These are phyloP conservation scores for Drosophila arizonae DNA, from an alignment of 1,140 invertebrate genomes.

Conservation along the genomic window DNA sequence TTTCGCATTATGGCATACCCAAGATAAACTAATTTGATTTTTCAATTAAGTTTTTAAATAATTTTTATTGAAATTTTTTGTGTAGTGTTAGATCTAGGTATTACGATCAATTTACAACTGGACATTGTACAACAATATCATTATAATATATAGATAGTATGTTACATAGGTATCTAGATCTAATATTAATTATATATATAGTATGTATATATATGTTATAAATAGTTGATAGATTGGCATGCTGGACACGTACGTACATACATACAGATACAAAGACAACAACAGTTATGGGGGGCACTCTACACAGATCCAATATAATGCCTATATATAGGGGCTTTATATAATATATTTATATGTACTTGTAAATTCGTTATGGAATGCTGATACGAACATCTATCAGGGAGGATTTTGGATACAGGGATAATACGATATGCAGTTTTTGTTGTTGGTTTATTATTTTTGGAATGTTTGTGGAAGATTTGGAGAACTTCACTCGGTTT, in stretches of 20 bases:
- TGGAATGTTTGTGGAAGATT: slow-evolving; percentile 59
- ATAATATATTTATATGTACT: slow-evolving; percentile 61
- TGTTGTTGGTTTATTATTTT: slow-evolving; percentile 13
- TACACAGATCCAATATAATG: slow-evolving; percentile 38
- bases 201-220: slow-evolving; percentile 10
- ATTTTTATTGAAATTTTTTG: slow-evolving; percentile 61
- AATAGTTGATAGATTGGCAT: slow-evolving; percentile 51
- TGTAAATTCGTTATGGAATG: slow-evolving; percentile 72
- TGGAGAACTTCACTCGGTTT: slow-evolving; percentile 33
- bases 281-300: slow-evolving; percentile 59
- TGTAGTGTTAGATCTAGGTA: slow-evolving; percentile 55
- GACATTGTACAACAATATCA: slow-evolving; percentile 79
- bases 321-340: slow-evolving; percentile 25
- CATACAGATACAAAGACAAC: slow-evolving; percentile 29
- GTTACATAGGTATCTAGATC: slow-evolving; percentile 46
- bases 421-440: slow-evolving; percentile 62
- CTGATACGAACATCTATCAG: slow-evolving; percentile 72
- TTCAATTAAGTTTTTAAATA: slow-evolving; percentile 45
- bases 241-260: slow-evolving; percentile 28
- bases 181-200: slow-evolving; percentile 40
- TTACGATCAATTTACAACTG: slow-evolving; percentile 78
- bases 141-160: slow-evolving; percentile 44
- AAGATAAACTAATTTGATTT: background rate
- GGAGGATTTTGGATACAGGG: slow-evolving; percentile 8
- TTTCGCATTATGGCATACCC: background rate